These are phyloP conservation scores for Physocephala rufipes DNA, from an alignment of 2,888 invertebrate genomes.

Conservation along the genomic window DNA sequence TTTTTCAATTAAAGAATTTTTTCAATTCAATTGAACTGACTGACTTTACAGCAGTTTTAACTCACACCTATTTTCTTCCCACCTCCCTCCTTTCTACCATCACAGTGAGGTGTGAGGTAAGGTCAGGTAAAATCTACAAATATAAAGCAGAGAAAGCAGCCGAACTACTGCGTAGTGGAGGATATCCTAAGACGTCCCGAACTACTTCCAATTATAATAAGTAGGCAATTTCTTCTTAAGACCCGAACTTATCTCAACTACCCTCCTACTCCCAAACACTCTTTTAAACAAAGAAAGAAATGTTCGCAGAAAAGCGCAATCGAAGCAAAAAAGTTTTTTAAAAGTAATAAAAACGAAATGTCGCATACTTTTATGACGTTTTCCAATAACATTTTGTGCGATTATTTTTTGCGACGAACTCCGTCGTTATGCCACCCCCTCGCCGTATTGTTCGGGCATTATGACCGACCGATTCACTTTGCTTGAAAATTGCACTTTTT, in stretches of 20 bases:
- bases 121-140: neutral
- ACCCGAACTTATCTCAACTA: neutral
- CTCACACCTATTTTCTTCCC: slow-evolving; percentile 16
- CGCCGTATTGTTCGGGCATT: no score
- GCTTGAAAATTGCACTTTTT: slow-evolving; percentile 40
- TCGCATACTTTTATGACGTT: slow-evolving; percentile 67
- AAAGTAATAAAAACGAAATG: slow-evolving; percentile 67
- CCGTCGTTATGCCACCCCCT: neutral
- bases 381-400: slow-evolving; percentile 43
- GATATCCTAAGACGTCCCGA: no score
- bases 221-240: no score
- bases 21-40: slow-evolving; percentile 23
- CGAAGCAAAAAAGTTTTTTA: slow-evolving; percentile 61
- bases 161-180: neutral
- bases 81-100: neutral
- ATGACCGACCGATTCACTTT: slow-evolving; percentile 22
- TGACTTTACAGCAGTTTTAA: neutral
- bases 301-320: slow-evolving; percentile 19
- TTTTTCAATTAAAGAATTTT: slow-evolving; percentile 38
- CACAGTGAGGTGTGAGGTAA: neutral
- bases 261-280: neutral
- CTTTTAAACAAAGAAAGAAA: slow-evolving; percentile 27
- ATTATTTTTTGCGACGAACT: slow-evolving; percentile 26
- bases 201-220: no score
- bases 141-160: neutral